Evolutionary conservation across 2,113 vertebrate genomes (phyloP), one percentile per base, ranked within the genome.

Genomic region (Grammomys dolichurus): DNA sequence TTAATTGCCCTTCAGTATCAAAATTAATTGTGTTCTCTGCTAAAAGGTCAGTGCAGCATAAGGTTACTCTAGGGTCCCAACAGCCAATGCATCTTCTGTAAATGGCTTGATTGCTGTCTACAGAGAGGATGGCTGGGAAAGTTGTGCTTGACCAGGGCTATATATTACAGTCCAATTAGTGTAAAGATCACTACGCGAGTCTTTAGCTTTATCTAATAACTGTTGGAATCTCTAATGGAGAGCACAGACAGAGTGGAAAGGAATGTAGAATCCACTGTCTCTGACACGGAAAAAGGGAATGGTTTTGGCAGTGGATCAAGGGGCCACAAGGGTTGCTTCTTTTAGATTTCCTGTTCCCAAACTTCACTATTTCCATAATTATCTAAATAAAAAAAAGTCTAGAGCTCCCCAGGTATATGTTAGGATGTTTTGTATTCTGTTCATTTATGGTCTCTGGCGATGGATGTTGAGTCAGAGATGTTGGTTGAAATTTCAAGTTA

Each of bases 151-250:
- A 98, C 98, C 98, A 96, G 98, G 98, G 98, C 98, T 98, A 98
- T 99, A 98, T 98, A 99, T 99, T 99, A 99, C 98, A 98, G 98
- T 98, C 98, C 98, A 98, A 99, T 99, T 99, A 99, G 98, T 98
- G 98, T 98, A 98, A 98, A 95, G 98, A 99, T 98, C 98, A 98
- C 98, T 98, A 97, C 98, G 98, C 77, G 98, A 98, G 98, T 98
- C 98, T 99, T 98, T 98, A 98, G 97, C 98, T 98, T 98, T 98
- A 98, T 98, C 98, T 98, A 98, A 98, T 96, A 98, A 98, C 98
- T 98, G 98, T 98, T 97, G 73, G 98, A 95, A 97, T 98, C 97
- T 96, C 98, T 98, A 98, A 98, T 98, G 98, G 97, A 93, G 98
- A 95, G 96, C 97, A 67, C 13, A 24, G 97, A 96, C 94, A 19